Base-by-base conservation (phyloP, 2,797 vertebrate genomes). In the Ataeniobius toweri region DNA sequence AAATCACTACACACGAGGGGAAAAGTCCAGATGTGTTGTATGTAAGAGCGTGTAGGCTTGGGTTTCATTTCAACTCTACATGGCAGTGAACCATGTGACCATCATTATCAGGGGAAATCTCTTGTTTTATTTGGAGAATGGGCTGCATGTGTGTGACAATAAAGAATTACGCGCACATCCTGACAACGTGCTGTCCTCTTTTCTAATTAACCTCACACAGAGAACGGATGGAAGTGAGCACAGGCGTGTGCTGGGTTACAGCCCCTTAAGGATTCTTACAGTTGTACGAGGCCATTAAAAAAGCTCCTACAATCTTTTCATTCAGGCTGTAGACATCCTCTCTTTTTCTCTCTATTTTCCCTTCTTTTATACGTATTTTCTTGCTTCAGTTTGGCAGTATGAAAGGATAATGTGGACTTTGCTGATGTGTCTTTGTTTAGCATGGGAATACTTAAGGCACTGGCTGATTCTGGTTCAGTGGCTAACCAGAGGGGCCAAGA, bases 391-490 rank as follows among this genome's bases (percentile, higher is more conserved):
- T 87, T 87, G 87, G 85, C 89, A 88, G 80, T 48, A 86, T 80
- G 80, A 88, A 88, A 89, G 89, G 51, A 86, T 68, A 90, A 89
- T 94, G 88, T 93, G 94, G 91, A 94, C 91, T 92, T 86, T 91
- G 68, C 84, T 85, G 89, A 85, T 85, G 86, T 91, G 79, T 89
- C 92, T 91, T 85, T 85, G 86, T 91, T 91, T 89, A 84, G 85
- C 88, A 90, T 91, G 89, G 86, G 83, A 92, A 91, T 9, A 78
- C 88, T 92, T 72, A 70, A 77, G 83, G 84, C 79, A 81, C 76
- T 84, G 75, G 81, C 83, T 85, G 74, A 70, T 1, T 55, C 61
- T 75, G 85, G 87, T 81, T 83, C 81, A 90, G 89, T 83, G 77
- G 85, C 76, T 89, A 82, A 78, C 74, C 82, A 89, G 82, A 89